Conservation (phyloP, 2,797 vertebrate genomes). For the Heliangelus exortis region DNA sequence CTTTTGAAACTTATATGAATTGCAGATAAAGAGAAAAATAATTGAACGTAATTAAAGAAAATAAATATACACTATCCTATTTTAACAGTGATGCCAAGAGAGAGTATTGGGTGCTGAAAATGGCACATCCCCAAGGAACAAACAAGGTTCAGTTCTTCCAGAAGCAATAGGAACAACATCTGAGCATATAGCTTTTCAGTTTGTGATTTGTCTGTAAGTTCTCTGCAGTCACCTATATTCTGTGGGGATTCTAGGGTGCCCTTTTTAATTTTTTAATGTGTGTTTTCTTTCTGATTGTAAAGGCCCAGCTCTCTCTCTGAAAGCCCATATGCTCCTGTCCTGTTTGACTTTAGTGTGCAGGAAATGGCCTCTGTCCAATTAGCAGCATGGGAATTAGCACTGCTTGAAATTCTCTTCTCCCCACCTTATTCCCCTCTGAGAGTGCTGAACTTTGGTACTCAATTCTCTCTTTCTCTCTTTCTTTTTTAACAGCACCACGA, state of each 20-base stretch:
- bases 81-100: not conserved
- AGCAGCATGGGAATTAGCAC: slow-evolving; percentile 67
- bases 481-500: not conserved
- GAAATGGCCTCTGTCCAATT: slow-evolving; percentile 67
- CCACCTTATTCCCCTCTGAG: slow-evolving; percentile 29
- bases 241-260: not conserved
- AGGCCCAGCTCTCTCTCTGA: slow-evolving; percentile 9
- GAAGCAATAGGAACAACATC: slow-evolving; percentile 33
- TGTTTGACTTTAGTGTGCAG: slow-evolving; percentile 49
- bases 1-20: not conserved
- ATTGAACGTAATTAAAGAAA: slow-evolving; percentile 19
- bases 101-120: not conserved
- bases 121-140: not conserved
- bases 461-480: not conserved
- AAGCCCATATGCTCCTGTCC: slow-evolving; percentile 65
- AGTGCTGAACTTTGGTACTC: slow-evolving; percentile 26
- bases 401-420: slow-evolving; percentile 48
- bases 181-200: slow-evolving; percentile 23
- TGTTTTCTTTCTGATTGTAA: slow-evolving; percentile 30
- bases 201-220: slow-evolving; percentile 20
- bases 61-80: not conserved
- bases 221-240: slow-evolving; percentile 39
- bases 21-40: not conserved
- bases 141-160: not conserved
- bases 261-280: not conserved